A percentile compares a stretch with the other conserved stretches of the same genome.
phyloP scores from a whole-genome alignment of 2,797 vertebrate genomes.

The Pseudomugil gertrudae region DNA sequence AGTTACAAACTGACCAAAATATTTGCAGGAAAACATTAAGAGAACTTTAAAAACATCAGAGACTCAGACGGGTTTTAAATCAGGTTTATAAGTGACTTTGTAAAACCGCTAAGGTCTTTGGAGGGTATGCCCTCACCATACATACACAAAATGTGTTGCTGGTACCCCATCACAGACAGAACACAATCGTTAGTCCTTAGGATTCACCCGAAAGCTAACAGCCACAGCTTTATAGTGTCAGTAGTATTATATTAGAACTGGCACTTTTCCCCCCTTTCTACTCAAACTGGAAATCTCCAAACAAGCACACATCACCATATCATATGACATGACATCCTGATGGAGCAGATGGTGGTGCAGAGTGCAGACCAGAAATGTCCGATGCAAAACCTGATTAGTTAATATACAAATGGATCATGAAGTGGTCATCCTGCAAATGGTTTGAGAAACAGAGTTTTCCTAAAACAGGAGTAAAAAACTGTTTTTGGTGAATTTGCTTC shows the following conservation, averaged over 20 bases:
- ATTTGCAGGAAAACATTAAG: too few relatives aligned
- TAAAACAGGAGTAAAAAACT: too few relatives aligned
- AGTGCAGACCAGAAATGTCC: too few relatives aligned
- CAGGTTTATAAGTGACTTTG: constrained; percentile 23
- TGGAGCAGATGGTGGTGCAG: too few relatives aligned
- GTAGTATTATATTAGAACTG: neutral
- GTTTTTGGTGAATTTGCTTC: too few relatives aligned
- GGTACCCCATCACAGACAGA: constrained; percentile 9
- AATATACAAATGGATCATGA: too few relatives aligned
- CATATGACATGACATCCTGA: too few relatives aligned
- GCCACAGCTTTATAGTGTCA: neutral
- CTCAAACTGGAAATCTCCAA: neutral
- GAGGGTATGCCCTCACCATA: neutral
- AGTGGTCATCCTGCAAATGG: too few relatives aligned
- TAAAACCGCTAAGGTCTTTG: constrained; percentile 10
- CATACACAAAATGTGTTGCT: neutral
- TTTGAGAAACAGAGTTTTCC: too few relatives aligned
- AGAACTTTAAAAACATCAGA: too few relatives aligned
- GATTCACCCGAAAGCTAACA: constrained; percentile 1
- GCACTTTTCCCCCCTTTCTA: neutral
- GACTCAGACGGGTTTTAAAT: constrained; percentile 44
- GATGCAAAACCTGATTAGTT: too few relatives aligned
- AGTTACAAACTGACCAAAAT: too few relatives aligned
- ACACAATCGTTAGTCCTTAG: constrained; percentile 1
- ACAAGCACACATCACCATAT: neutral